These are phyloP conservation scores for Mongoloraphidia duomilia DNA, from an alignment of 2,888 invertebrate species.

Conservation along the genomic window DNA sequence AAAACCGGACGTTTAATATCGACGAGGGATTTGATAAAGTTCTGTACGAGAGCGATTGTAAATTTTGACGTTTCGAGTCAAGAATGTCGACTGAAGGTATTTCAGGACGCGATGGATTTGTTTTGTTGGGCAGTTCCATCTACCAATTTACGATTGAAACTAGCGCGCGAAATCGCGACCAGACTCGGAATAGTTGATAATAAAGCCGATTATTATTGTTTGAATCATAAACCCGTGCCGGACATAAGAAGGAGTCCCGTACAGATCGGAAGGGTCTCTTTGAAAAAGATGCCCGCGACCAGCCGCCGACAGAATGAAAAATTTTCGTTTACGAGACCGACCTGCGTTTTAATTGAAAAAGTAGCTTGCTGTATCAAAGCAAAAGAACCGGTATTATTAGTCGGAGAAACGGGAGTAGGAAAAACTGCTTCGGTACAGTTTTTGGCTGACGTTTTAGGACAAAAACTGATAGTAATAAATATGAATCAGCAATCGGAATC, in stretches of 20 bases:
- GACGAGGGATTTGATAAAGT: slow-evolving; percentile 81
- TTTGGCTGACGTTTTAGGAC: slow-evolving; percentile 68
- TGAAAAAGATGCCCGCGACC: no score
- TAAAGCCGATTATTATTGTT: slow-evolving; percentile 67
- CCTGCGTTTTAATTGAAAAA: slow-evolving; percentile 71
- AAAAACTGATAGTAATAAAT: slow-evolving; percentile 84
- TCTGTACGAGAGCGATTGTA: slow-evolving; percentile 65
- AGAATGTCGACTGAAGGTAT: slow-evolving; percentile 51
- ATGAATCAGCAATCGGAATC: slow-evolving; percentile 99
- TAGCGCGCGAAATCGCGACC: slow-evolving; percentile 62
- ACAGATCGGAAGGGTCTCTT: no score
- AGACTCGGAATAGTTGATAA: slow-evolving; percentile 69
- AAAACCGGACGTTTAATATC: slow-evolving; percentile 53
- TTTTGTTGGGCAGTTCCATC: slow-evolving; percentile 69
- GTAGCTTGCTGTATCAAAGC: slow-evolving; percentile 71
- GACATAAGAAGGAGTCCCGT: no score
- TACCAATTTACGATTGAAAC: slow-evolving; percentile 44
- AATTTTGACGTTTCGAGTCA: slow-evolving; percentile 61
- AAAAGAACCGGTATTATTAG: slow-evolving; percentile 81
- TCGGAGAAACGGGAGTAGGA: slow-evolving; percentile 97
- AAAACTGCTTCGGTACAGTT: slow-evolving; percentile 94
- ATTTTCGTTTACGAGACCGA: slow-evolving; percentile 72
- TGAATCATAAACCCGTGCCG: slow-evolving; percentile 54
- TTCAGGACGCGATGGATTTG: slow-evolving; percentile 83
- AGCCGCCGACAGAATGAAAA: slow-evolving; percentile 22